These are phyloP conservation scores for Agapostemon virescens DNA, from an alignment of 2,888 invertebrate species.

Conservation along the genomic window DNA sequence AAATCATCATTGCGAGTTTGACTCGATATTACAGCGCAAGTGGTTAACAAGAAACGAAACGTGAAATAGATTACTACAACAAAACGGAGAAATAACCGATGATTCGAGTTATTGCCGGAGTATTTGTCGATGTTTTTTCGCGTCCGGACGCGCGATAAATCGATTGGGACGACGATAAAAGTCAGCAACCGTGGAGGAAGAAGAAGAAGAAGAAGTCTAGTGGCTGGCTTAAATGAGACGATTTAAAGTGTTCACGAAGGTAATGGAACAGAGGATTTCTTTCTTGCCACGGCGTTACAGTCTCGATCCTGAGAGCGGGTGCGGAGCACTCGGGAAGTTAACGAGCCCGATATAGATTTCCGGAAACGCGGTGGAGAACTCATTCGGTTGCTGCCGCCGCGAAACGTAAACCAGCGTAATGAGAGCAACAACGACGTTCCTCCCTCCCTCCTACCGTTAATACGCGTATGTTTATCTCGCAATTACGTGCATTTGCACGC, in stretches of 20 bases:
- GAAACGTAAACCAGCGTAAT: conserved; percentile 46
- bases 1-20: too few relatives aligned
- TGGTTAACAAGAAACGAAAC: too few relatives aligned
- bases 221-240: conserved; percentile 55
- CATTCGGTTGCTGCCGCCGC: conserved; percentile 25
- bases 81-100: background rate
- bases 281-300: conserved; percentile 44
- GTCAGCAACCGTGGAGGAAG: conserved; percentile 27
- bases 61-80: background rate
- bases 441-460: conserved; percentile 20
- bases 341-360: conserved; percentile 56
- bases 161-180: conserved; percentile 56
- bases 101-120: conserved; percentile 9
- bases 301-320: conserved; percentile 28
- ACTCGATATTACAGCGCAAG: too few relatives aligned
- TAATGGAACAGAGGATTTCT: conserved; percentile 59
- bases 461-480: conserved; percentile 35
- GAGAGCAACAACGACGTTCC: conserved; percentile 45
- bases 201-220: conserved; percentile 45
- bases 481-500: conserved; percentile 40
- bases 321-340: conserved; percentile 45
- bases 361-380: conserved; percentile 25
- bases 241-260: conserved; percentile 54
- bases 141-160: conserved; percentile 47
- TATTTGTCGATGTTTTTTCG: conserved; percentile 2